These are phyloP conservation scores for Ascaphus truei DNA, from an alignment of 2,113 vertebrate genomes.

Conservation along the genomic window DNA sequence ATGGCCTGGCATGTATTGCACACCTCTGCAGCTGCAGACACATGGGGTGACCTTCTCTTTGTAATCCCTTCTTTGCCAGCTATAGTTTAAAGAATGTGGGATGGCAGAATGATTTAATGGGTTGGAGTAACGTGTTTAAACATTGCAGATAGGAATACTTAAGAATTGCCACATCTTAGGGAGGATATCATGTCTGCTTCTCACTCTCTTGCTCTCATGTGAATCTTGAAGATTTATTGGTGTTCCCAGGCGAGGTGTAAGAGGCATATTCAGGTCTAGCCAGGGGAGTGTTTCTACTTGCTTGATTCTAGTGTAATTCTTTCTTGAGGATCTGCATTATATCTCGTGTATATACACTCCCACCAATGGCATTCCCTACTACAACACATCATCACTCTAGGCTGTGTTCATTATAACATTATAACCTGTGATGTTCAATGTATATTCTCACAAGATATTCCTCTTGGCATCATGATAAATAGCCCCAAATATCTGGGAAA, in stretches of 20 bases:
- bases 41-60: no score
- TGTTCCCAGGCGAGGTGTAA: neutral
- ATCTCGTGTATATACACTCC: neutral
- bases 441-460: neutral
- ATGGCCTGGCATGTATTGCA: no score
- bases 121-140: neutral
- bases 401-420: neutral
- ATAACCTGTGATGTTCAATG: neutral
- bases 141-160: neutral
- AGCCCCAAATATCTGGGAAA: neutral
- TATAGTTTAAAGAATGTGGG: no score
- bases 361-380: neutral
- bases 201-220: neutral
- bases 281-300: neutral
- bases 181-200: neutral
- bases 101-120: neutral
- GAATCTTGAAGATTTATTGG: neutral
- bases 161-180: neutral
- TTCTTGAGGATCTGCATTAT: neutral
- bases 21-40: no score
- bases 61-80: no score
- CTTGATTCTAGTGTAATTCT: neutral
- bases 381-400: neutral
- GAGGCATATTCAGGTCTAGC: neutral
- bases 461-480: neutral